Conservation (phyloP, 1,140 invertebrate species). For the Aphis craccivora region DNA sequence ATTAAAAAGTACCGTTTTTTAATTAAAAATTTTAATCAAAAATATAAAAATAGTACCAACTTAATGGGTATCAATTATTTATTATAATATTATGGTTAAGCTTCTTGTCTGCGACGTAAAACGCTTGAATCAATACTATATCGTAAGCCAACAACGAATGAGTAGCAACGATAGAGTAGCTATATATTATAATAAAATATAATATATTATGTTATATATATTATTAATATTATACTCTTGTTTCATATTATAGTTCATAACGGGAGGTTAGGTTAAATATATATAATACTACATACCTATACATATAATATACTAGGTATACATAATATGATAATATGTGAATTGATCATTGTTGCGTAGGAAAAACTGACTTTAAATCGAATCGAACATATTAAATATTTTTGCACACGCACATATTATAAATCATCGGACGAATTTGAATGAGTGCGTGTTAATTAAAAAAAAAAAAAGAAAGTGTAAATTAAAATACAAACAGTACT, state of each 20-base stretch:
- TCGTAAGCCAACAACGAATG: background rate
- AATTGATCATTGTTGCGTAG: background rate
- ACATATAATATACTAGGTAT: too few relatives aligned
- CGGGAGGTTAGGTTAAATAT: background rate
- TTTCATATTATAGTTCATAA: background rate
- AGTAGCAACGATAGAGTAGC: background rate
- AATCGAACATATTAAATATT: background rate
- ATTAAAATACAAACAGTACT: background rate
- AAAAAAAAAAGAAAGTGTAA: slow-evolving; percentile 16
- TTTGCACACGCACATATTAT: background rate
- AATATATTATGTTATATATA: background rate
- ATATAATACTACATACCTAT: background rate
- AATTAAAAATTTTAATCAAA: background rate
- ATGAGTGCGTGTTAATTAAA: background rate
- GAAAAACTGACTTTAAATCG: background rate
- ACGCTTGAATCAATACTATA: background rate
- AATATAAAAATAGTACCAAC: background rate
- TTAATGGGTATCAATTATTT: background rate
- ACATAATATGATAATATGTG: background rate
- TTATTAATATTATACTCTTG: slow-evolving; percentile 1
- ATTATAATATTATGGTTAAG: background rate
- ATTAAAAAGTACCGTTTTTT: too few relatives aligned
- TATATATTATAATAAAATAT: background rate
- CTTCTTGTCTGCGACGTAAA: background rate
- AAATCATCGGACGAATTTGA: background rate